Conservation (phyloP, 2,888 invertebrate species). For the Gymnocheta viridis region DNA sequence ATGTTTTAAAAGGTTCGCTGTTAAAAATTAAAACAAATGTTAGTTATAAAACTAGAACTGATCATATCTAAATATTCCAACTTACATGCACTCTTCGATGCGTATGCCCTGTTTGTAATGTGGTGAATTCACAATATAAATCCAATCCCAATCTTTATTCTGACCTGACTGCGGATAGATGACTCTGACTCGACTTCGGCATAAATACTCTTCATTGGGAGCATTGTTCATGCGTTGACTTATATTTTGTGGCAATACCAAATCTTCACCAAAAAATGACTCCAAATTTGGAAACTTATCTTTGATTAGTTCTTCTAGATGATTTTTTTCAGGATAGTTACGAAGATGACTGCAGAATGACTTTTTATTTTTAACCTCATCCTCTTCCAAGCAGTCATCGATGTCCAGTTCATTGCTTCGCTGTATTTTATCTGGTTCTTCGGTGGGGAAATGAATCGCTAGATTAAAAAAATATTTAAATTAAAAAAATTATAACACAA, state of each 20-base stretch:
- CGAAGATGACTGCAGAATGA: slow-evolving; percentile 82
- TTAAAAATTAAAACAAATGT: slow-evolving; percentile 56
- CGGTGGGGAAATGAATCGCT: slow-evolving; percentile 38
- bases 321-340: slow-evolving; percentile 81
- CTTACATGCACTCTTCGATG: slow-evolving; percentile 89
- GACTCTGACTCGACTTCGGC: slow-evolving; percentile 81
- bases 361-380: slow-evolving; percentile 73
- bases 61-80: slow-evolving; percentile 69
- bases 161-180: slow-evolving; percentile 85
- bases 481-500: not conserved
- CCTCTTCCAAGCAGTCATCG: slow-evolving; percentile 70
- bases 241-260: slow-evolving; percentile 82
- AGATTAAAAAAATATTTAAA: not conserved
- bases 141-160: slow-evolving; percentile 86
- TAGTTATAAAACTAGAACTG: not conserved
- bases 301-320: slow-evolving; percentile 76
- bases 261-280: slow-evolving; percentile 78
- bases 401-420: not conserved
- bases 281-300: slow-evolving; percentile 73
- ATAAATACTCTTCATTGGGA: slow-evolving; percentile 82
- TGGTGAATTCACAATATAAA: slow-evolving; percentile 88
- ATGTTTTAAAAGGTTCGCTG: slow-evolving; percentile 81
- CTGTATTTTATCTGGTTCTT: slow-evolving; percentile 14
- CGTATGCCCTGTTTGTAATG: slow-evolving; percentile 87
- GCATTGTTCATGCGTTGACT: slow-evolving; percentile 82